These are phyloP conservation scores for Drosophila percnosoma DNA, from an alignment of 2,888 invertebrate species.

Conservation along the genomic window DNA sequence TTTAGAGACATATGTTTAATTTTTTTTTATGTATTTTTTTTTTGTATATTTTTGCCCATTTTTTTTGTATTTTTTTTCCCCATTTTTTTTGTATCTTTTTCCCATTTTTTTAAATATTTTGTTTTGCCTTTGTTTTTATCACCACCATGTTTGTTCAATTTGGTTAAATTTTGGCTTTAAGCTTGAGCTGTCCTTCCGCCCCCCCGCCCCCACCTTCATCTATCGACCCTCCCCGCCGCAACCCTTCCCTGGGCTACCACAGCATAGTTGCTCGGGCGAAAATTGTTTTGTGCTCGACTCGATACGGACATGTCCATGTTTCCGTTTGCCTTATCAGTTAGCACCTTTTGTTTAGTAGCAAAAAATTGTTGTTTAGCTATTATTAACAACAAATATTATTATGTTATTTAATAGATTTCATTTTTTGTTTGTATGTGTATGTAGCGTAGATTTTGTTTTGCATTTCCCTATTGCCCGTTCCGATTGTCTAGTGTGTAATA, in stretches of 20 bases:
- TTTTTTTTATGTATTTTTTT: neutral
- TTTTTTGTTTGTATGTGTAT: neutral
- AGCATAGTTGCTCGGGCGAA: slow-evolving; percentile 5
- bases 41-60: too few species aligned
- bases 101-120: neutral
- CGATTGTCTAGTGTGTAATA: slow-evolving; percentile 51
- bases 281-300: slow-evolving; percentile 22
- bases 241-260: neutral
- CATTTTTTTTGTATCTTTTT: neutral
- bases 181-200: neutral
- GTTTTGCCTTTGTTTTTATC: neutral
- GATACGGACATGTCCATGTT: slow-evolving; percentile 24
- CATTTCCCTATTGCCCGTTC: slow-evolving; percentile 30
- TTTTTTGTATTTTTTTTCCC: neutral
- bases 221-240: neutral
- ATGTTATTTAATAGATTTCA: slow-evolving; percentile 32
- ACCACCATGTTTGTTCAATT: slow-evolving; percentile 22
- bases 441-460: slow-evolving; percentile 5
- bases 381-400: slow-evolving; percentile 37
- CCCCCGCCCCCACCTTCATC: neutral
- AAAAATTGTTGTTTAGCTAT: slow-evolving; percentile 42
- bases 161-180: slow-evolving; percentile 6
- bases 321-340: slow-evolving; percentile 50
- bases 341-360: slow-evolving; percentile 49
- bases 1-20: neutral